A percentile compares a stretch with the other conserved stretches of the same genome.
phyloP scores from a whole-genome alignment of 2,888 invertebrate genomes.

The Acleris emargana region DNA sequence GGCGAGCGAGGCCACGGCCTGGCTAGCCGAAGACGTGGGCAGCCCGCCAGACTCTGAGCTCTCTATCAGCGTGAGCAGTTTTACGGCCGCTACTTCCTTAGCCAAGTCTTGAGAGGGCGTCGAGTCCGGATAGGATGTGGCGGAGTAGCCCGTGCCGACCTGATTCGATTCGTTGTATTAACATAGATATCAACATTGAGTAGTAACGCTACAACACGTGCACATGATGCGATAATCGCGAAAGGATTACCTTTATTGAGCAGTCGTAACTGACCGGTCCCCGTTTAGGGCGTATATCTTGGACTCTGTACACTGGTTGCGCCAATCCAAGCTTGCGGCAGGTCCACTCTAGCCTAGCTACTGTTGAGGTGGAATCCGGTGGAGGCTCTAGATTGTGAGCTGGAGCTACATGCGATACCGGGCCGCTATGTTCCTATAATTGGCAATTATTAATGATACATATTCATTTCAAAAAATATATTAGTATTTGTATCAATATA shows the following conservation, averaged over 20 bases:
- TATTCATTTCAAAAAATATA: no score
- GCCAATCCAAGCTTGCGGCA: slow-evolving; percentile 73
- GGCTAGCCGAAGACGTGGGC: slow-evolving; percentile 57
- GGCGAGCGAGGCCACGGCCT: slow-evolving; percentile 59
- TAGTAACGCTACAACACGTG: not conserved
- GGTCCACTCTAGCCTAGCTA: slow-evolving; percentile 72
- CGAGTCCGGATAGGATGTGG: slow-evolving; percentile 72
- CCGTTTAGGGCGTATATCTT: slow-evolving; percentile 59
- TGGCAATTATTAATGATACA: slow-evolving; percentile 2
- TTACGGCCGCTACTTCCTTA: slow-evolving; percentile 69
- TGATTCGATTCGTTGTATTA: slow-evolving; percentile 39
- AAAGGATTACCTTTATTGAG: slow-evolving; percentile 65
- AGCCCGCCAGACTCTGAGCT: slow-evolving; percentile 62
- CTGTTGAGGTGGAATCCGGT: slow-evolving; percentile 68
- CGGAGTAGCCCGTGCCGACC: slow-evolving; percentile 66
- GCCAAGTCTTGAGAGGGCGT: slow-evolving; percentile 71
- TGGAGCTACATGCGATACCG: slow-evolving; percentile 60
- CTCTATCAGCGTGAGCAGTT: slow-evolving; percentile 64
- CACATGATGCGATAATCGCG: not conserved
- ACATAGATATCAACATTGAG: not conserved
- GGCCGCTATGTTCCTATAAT: slow-evolving; percentile 59
- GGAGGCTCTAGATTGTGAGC: slow-evolving; percentile 70
- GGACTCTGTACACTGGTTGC: slow-evolving; percentile 69
- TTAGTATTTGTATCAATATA: no score
- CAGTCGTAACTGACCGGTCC: slow-evolving; percentile 66